Conservation (phyloP, 2,113 vertebrate species). For the Gallinago jamesoni region DNA sequence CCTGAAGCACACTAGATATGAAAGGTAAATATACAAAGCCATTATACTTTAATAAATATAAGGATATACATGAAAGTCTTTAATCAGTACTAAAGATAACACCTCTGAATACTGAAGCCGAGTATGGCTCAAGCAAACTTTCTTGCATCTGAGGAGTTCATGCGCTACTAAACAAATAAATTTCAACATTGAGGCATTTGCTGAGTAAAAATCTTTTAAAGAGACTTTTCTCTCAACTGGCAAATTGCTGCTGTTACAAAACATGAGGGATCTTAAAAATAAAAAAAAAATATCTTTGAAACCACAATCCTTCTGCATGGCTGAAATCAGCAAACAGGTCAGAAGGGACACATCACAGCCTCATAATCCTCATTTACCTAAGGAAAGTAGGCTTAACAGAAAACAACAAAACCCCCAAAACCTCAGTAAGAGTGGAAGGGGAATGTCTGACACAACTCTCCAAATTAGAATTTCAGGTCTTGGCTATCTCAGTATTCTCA, state of each 20-base stretch:
- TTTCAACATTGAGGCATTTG: neutral
- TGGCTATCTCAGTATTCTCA: constrained; percentile 29
- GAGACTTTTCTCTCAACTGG: neutral
- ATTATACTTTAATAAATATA: neutral
- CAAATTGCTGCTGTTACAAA: neutral
- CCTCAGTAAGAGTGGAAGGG: neutral
- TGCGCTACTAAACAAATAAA: neutral
- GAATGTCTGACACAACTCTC: constrained; percentile 35
- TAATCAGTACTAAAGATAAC: neutral
- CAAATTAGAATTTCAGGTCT: constrained; percentile 48
- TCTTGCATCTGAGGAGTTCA: neutral
- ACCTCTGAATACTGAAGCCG: neutral
- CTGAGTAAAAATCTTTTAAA: neutral
- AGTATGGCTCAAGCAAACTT: neutral
- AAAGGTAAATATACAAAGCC: neutral
- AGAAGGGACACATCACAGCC: neutral
- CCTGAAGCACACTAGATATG: neutral
- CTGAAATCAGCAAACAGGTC: neutral
- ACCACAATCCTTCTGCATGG: neutral
- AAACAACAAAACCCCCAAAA: neutral
- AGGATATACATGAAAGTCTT: neutral
- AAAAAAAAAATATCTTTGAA: neutral
- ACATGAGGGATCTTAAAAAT: neutral
- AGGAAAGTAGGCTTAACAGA: constrained; percentile 1
- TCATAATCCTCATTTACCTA: neutral